Evolutionary conservation across 2,797 vertebrate genomes (phyloP), one percentile per base, ranked within the genome.

Genomic region (Arremon aurantiirostris): DNA sequence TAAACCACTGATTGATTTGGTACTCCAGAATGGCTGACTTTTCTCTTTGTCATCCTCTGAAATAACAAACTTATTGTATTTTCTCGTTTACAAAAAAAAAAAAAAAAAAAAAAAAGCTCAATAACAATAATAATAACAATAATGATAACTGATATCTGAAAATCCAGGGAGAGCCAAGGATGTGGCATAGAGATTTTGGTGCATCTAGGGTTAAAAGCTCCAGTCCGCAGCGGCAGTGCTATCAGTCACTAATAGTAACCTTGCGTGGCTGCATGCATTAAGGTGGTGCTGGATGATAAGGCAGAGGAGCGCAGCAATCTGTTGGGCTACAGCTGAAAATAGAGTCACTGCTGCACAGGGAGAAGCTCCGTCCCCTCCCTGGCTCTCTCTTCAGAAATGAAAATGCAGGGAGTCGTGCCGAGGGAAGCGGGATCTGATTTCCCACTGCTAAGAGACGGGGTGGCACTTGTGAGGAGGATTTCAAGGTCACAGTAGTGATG

Each of bases 401-500:
- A 94, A 96, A 95, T 41, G 81, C 82, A 68, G 81, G 80, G 73
- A 95, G 73, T 44, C 37, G 49, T 78, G 94, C 82, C 20, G 64
- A 92, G 90, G 96, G 82, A 86, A 94, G 76, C 57, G 71, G 93
- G 86, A 91, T 91, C 87, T 97, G 92, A 95, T 97, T 97, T 97
- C 90, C 97, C 95, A 82, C 85, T 77, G 95, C 94, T 89, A 27
- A 80, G 94, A 96, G 92, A 94, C 87, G n/a, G 65, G 90, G 91
- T 95, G 92, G 86, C 95, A 79, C 81, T 75, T 24, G 46, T 32
- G 80, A 82, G 86, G 50, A 96, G 86, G 56, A 12, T 96, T 97
- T 97, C 97, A 98, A 98, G 97, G 97, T 98, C 96, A 84, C 1
- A 35, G 91, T 23, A 50, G 78, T 6, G 95, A 96, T 97, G 95